These are phyloP conservation scores for Carettochelys insculpta DNA, from an alignment of 2,113 vertebrate species.

Conservation along the genomic window DNA sequence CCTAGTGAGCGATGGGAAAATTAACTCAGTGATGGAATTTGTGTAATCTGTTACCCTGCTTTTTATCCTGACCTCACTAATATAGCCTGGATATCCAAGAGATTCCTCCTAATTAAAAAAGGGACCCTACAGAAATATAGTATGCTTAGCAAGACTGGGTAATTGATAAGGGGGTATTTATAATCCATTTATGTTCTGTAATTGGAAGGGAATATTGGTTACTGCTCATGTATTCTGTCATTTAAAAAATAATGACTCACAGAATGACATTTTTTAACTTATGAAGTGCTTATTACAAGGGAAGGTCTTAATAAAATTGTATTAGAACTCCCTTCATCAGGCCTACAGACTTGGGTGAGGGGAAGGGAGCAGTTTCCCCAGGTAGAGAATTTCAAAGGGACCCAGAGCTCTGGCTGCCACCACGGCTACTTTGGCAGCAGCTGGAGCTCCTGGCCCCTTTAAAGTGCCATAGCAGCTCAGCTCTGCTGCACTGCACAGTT, in stretches of 20 bases:
- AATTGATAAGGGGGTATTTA: neutral
- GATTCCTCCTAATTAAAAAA: neutral
- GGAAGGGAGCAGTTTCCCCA: no score
- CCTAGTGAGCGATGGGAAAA: neutral
- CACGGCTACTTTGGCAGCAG: no score
- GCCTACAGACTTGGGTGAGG: no score
- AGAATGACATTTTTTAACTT: neutral
- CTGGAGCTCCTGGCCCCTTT: no score
- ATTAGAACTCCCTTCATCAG: neutral
- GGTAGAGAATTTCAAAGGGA: no score
- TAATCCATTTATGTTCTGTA: neutral
- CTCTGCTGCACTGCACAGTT: no score
- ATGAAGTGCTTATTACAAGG: neutral
- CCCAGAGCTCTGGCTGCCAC: no score
- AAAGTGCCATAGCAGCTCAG: no score
- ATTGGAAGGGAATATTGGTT: neutral
- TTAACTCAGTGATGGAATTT: neutral
- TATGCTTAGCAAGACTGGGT: neutral
- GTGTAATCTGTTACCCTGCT: neutral
- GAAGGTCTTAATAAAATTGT: neutral
- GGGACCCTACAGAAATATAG: neutral
- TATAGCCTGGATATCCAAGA: neutral
- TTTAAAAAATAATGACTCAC: neutral
- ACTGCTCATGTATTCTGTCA: neutral
- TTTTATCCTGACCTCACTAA: neutral